These are phyloP conservation scores for Lagocephalus sceleratus DNA, from an alignment of 2,797 vertebrate species.

Conservation along the genomic window DNA sequence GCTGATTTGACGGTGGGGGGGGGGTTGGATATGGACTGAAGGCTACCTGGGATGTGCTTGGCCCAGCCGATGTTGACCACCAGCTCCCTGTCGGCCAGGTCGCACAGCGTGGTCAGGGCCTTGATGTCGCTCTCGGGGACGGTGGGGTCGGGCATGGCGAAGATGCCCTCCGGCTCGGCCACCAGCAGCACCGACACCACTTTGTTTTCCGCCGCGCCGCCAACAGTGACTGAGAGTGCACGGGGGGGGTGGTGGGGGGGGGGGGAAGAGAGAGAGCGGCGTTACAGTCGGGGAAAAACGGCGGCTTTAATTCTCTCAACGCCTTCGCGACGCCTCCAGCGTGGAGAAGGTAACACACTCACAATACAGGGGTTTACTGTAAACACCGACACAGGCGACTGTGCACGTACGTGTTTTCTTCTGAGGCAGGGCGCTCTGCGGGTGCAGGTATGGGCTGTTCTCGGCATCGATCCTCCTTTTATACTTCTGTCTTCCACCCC, in stretches of 20 bases:
- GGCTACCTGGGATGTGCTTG: conserved; percentile 94
- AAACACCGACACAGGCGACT: not conserved
- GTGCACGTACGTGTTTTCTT: conserved; percentile 87
- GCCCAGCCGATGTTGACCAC: conserved; percentile 99
- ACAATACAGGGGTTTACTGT: not conserved
- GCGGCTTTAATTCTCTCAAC: no score
- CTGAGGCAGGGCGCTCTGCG: conserved; percentile 86
- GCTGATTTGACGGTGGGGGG: conserved; percentile 5
- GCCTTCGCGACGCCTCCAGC: no score
- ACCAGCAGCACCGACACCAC: conserved; percentile 94
- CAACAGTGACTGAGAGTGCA: conserved; percentile 57
- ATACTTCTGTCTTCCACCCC: conserved; percentile 97
- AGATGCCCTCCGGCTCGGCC: conserved; percentile 96
- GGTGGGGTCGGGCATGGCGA: conserved; percentile 95
- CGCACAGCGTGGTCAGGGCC: conserved; percentile 94
- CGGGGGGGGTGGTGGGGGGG: no score
- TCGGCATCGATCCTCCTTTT: conserved; percentile 95
- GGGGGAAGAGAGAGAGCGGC: not conserved
- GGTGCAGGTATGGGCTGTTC: conserved; percentile 90
- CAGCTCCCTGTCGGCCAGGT: conserved; percentile 93
- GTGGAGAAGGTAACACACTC: not conserved
- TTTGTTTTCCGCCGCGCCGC: conserved; percentile 86
- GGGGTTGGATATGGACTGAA: not conserved
- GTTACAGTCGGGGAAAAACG: no score
- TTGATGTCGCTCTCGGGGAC: conserved; percentile 97